A percentile compares a stretch with the other conserved stretches of the same genome.
phyloP scores from a whole-genome alignment of 2,888 invertebrate genomes.

The Cyclophora punctaria region DNA sequence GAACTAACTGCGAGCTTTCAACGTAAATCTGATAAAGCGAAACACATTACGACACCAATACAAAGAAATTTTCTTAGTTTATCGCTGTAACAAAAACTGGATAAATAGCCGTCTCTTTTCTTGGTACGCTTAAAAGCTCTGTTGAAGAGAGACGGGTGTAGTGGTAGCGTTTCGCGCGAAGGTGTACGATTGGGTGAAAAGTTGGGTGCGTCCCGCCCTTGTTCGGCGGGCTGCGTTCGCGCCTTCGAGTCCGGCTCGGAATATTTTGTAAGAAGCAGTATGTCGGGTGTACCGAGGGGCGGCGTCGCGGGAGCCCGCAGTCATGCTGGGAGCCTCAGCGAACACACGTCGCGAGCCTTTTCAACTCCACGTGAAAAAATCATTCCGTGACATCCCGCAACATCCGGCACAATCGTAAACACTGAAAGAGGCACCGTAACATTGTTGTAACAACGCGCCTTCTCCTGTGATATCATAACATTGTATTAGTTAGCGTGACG shows the following conservation, averaged over 20 bases:
- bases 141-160: conserved; percentile 37
- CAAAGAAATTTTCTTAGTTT: conserved; percentile 66
- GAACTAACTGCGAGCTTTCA: conserved; percentile 70
- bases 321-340: conserved; percentile 73
- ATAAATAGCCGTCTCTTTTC: conserved; percentile 30
- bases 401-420: conserved; percentile 29
- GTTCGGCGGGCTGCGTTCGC: conserved; percentile 58
- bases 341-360: conserved; percentile 67
- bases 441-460: conserved; percentile 62
- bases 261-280: conserved; percentile 68
- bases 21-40: conserved; percentile 73
- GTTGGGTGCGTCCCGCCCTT: conserved; percentile 60
- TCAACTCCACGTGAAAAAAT: conserved; percentile 60
- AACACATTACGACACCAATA: conserved; percentile 66
- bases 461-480: conserved; percentile 48
- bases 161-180: conserved; percentile 20
- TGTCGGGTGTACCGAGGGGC: conserved; percentile 67
- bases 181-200: conserved; percentile 61
- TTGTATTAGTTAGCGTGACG: too few relatives aligned
- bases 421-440: conserved; percentile 34
- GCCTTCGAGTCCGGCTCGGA: conserved; percentile 47
- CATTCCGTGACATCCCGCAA: conserved; percentile 55
- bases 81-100: conserved; percentile 32
- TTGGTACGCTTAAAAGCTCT: conserved; percentile 1
- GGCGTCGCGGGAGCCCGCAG: conserved; percentile 72